Evolutionary conservation across 2,113 vertebrate species (phyloP), one percentile per base, ranked within the genome.

Genomic region (Malurus melanocephalus): DNA sequence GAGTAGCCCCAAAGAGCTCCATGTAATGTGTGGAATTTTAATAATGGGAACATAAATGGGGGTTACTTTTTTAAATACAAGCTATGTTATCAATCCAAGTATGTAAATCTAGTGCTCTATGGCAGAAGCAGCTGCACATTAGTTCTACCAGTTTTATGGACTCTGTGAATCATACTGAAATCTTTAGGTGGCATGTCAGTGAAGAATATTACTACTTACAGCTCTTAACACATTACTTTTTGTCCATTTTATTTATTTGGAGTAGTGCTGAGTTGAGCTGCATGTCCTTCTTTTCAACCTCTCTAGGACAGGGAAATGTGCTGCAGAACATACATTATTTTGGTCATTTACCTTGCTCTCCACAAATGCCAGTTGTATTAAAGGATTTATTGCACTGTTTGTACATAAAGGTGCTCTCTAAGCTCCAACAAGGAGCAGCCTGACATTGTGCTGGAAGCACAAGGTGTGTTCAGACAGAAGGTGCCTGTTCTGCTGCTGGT

Each of bases 141-240:
- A 85, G 49, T 90, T 91, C 55, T 92, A 20, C 62, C 27, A 69
- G 62, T 48, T 93, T 94, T 95, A 93, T 84, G 56, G 66, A 87
- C 30, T 80, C 85, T 82, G 75, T 89, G 87, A 94, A 94, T 93
- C 89, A 74, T 83, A 52, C 45, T 77, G 79, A 92, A 89, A 77
- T 87, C 79, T 87, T 95, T 59, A 89, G 81, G 52, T 85, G 82
- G 40, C 19, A 2, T 60, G 56, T 84, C 84, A 81, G 60, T 61
- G 56, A 89, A 77, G 72, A 87, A 28, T 75, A 75, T 87, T 92
- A 61, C 61, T 93, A 32, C 79, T 80, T 84, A 48, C 2, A 68
- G 51, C 51, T 92, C 66, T 74, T 88, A 93, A 68, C 61, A 62
- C 57, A 19, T 87, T 85, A 62, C 27, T 55, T 87, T 91, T 77